Conservation (phyloP, 1,140 invertebrate genomes). For the Drosophila prosaltans region DNA sequence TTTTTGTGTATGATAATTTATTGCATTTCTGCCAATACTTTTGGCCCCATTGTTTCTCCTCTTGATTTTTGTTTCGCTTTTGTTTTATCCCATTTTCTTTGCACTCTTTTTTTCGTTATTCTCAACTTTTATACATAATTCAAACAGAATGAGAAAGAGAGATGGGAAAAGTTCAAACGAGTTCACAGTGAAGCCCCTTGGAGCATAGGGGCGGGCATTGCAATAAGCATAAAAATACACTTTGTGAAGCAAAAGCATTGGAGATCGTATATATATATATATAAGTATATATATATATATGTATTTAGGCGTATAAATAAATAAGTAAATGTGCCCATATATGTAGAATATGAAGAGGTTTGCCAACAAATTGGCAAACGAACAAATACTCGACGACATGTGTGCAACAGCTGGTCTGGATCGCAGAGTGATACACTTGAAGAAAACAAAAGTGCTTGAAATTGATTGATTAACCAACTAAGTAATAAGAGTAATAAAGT, state of each 20-base stretch:
- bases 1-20: slow-evolving; percentile 68
- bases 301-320: slow-evolving; percentile 12
- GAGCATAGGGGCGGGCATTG: slow-evolving; percentile 34
- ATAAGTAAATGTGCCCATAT: slow-evolving; percentile 36
- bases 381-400: slow-evolving; percentile 58
- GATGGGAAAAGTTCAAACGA: not conserved
- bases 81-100: slow-evolving; percentile 60
- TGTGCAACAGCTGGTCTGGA: slow-evolving; percentile 62
- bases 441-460: not conserved
- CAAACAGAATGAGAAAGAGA: not conserved
- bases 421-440: not conserved
- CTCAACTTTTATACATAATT: slow-evolving; percentile 13
- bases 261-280: slow-evolving; percentile 9
- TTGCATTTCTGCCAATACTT: slow-evolving; percentile 65
- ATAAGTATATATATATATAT: slow-evolving; percentile 25
- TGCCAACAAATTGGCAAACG: slow-evolving; percentile 60
- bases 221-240: slow-evolving; percentile 57
- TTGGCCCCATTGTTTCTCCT: slow-evolving; percentile 37
- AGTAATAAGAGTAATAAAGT: not conserved
- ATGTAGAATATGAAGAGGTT: slow-evolving; percentile 42
- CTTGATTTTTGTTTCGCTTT: slow-evolving; percentile 42
- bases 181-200: slow-evolving; percentile 14
- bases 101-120: slow-evolving; percentile 39
- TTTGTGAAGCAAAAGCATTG: slow-evolving; percentile 29
- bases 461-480: not conserved